Conservation (phyloP, 2,888 invertebrate species). For the Emmelina monodactyla region DNA sequence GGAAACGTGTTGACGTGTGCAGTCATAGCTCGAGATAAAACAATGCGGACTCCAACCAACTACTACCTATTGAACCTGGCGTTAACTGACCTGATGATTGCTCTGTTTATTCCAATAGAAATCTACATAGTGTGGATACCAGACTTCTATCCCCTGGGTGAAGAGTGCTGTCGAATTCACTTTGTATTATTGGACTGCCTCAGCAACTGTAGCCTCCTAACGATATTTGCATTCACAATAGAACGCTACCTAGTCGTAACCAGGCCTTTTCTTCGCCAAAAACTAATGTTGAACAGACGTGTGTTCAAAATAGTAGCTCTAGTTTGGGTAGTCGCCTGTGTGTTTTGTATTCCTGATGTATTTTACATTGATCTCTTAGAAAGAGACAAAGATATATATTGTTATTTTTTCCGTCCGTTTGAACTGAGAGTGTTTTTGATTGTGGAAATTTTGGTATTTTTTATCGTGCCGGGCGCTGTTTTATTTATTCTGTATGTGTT, state of each 20-base stretch:
- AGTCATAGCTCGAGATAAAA: conserved; percentile 74
- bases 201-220: conserved; percentile 81
- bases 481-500: conserved; percentile 82
- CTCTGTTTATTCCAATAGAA: conserved; percentile 79
- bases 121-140: conserved; percentile 80
- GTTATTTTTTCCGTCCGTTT: conserved; percentile 35
- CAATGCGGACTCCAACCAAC: conserved; percentile 85
- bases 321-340: conserved; percentile 79
- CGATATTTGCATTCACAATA: conserved; percentile 86
- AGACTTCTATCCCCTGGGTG: conserved; percentile 77
- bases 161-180: conserved; percentile 76
- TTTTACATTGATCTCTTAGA: conserved; percentile 41
- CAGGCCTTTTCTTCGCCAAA: conserved; percentile 82
- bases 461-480: conserved; percentile 82
- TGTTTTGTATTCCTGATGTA: conserved; percentile 74
- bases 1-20: conserved; percentile 81
- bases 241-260: conserved; percentile 88
- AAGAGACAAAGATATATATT: conserved; percentile 38
- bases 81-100: conserved; percentile 75
- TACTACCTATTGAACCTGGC: conserved; percentile 83
- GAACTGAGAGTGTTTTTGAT: conserved; percentile 40
- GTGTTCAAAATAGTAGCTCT: conserved; percentile 74
- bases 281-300: conserved; percentile 78
- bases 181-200: conserved; percentile 83
- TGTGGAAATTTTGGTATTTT: conserved; percentile 79